Percentiles rank a stretch among this genome's conserved stretches.
Evolutionary conservation across 2,113 vertebrate species (phyloP).

Genomic region (Pipra filicauda): DNA sequence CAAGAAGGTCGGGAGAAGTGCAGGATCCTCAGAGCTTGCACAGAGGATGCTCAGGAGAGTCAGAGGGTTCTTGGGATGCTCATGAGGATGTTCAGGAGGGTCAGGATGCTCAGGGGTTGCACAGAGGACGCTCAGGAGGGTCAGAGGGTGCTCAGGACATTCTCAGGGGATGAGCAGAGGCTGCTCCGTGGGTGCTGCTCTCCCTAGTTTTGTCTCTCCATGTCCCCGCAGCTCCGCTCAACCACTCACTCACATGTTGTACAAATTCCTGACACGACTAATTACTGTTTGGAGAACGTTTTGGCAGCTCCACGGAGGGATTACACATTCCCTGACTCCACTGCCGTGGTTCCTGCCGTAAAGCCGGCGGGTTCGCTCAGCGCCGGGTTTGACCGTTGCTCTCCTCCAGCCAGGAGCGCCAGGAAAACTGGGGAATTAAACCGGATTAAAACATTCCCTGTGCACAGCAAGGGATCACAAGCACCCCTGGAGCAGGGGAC

Average conservation of each 20-base stretch:
- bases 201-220: neutral
- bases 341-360: neutral
- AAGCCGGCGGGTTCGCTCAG: neutral
- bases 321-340: conserved; percentile 26
- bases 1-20: neutral
- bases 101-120: neutral
- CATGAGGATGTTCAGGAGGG: neutral
- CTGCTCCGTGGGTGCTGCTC: neutral
- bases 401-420: neutral
- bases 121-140: neutral
- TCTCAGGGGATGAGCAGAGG: neutral
- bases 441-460: fast-evolving
- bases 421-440: fast-evolving
- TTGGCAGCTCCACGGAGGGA: neutral
- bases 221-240: neutral
- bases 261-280: conserved; percentile 23
- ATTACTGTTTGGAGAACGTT: conserved; percentile 34
- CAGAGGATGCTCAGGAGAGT: too few species aligned
- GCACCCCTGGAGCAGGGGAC: neutral
- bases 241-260: neutral
- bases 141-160: too few species aligned
- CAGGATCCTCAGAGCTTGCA: neutral
- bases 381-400: neutral
- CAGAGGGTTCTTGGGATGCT: too few species aligned
- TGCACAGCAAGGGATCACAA: fast-evolving